Conservation (phyloP, 2,888 invertebrate species). For the Romanomermis culicivorax region DNA sequence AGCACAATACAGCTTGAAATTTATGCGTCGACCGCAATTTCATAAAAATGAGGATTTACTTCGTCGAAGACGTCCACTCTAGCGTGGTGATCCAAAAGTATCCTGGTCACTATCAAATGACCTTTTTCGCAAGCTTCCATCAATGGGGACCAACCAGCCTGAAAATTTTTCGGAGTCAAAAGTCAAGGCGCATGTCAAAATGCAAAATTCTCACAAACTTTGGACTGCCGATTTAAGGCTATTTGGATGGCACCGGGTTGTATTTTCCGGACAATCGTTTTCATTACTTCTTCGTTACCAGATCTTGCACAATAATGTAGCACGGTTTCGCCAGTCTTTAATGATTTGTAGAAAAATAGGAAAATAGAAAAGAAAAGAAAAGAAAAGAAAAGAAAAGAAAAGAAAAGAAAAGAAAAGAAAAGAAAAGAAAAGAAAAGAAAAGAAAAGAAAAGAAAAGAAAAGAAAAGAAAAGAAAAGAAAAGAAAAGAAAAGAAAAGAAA, state of each 20-base stretch:
- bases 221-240: constrained; percentile 77
- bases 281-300: constrained; percentile 66
- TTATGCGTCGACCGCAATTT: too few species aligned
- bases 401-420: too few species aligned
- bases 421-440: too few species aligned
- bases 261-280: constrained; percentile 79
- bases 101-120: constrained; percentile 65
- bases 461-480: too few species aligned
- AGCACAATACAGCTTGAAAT: too few species aligned
- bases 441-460: too few species aligned
- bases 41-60: too few species aligned
- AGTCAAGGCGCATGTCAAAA: constrained; percentile 1
- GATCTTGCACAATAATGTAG: constrained; percentile 83
- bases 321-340: constrained; percentile 64
- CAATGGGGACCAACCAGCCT: constrained; percentile 70
- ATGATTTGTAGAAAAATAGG: too few species aligned
- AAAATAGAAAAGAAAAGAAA: too few species aligned
- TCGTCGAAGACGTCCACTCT: constrained; percentile 95
- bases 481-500: too few species aligned
- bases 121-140: constrained; percentile 85
- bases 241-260: constrained; percentile 68
- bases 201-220: constrained; percentile 39
- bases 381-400: too few species aligned
- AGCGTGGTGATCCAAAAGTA: constrained; percentile 72
- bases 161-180: constrained; percentile 2